phyloP scores from a whole-genome alignment of 2,888 invertebrate genomes.

The Ornithoptera alexandrae region DNA sequence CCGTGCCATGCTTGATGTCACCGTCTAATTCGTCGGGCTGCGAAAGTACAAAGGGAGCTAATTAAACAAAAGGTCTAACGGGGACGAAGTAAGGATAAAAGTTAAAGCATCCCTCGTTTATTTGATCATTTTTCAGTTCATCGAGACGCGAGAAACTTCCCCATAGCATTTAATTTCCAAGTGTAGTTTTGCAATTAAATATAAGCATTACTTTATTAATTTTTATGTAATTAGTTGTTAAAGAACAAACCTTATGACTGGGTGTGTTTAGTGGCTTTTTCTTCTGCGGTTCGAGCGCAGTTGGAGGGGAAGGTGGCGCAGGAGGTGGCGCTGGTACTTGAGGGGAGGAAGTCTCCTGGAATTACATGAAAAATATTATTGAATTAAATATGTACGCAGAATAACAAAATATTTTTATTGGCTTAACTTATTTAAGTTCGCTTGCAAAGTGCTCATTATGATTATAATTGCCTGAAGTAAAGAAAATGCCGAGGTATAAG shows the following conservation, averaged over 20 bases:
- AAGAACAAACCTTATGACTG: conserved; percentile 79
- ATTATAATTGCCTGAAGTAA: no score
- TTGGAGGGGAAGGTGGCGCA: conserved; percentile 67
- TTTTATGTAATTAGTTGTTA: not conserved
- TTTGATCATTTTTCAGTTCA: no score
- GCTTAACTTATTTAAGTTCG: no score
- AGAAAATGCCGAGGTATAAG: no score
- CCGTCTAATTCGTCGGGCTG: conserved; percentile 73
- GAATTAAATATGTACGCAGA: no score
- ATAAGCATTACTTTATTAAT: not conserved
- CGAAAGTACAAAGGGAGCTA: conserved; percentile 35
- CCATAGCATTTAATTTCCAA: not conserved
- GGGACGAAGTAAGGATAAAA: no score
- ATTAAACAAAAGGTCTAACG: not conserved
- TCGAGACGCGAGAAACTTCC: no score
- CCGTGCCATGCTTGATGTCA: conserved; percentile 64
- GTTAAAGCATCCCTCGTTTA: no score
- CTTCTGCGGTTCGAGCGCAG: conserved; percentile 77
- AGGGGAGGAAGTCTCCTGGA: conserved; percentile 74
- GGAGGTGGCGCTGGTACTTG: conserved; percentile 76
- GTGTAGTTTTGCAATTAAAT: not conserved
- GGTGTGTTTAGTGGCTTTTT: conserved; percentile 89
- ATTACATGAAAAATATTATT: conserved; percentile 36
- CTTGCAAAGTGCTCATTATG: no score
- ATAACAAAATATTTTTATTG: no score